Conservation (phyloP, 2,113 vertebrate species). For the Nycticebus coucang region DNA sequence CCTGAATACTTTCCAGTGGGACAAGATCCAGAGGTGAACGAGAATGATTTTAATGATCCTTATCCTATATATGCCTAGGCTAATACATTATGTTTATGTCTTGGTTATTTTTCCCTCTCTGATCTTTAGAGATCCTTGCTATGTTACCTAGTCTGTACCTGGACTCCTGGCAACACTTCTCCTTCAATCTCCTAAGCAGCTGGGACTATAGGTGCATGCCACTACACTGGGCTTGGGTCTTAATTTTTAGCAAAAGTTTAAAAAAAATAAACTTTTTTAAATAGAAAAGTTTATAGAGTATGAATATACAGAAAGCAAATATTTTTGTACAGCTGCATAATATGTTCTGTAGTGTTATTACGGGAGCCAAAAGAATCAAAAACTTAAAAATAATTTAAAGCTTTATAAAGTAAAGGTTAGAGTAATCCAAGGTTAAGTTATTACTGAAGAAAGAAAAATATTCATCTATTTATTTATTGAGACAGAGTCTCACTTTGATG, state of each 20-base stretch:
- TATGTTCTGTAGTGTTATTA: background rate
- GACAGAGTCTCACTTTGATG: too few relatives aligned
- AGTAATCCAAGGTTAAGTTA: background rate
- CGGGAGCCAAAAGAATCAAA: background rate
- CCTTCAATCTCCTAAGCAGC: background rate
- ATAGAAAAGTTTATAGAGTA: background rate
- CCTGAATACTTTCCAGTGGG: background rate
- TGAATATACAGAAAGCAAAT: background rate
- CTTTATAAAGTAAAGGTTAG: background rate
- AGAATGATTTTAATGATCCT: background rate
- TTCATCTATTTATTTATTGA: background rate
- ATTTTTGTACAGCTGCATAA: background rate
- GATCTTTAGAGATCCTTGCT: background rate
- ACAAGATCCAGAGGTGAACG: background rate
- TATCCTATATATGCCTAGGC: background rate
- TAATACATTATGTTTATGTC: background rate
- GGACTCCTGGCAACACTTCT: background rate
- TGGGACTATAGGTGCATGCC: background rate
- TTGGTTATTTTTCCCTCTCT: background rate
- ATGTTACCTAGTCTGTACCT: background rate
- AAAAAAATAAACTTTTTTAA: background rate
- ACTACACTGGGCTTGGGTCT: background rate
- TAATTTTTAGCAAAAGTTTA: background rate
- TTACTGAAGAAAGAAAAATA: background rate
- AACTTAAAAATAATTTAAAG: background rate